These are phyloP conservation scores for Sussaba pulchella DNA, from an alignment of 2,888 invertebrate species.

Conservation along the genomic window DNA sequence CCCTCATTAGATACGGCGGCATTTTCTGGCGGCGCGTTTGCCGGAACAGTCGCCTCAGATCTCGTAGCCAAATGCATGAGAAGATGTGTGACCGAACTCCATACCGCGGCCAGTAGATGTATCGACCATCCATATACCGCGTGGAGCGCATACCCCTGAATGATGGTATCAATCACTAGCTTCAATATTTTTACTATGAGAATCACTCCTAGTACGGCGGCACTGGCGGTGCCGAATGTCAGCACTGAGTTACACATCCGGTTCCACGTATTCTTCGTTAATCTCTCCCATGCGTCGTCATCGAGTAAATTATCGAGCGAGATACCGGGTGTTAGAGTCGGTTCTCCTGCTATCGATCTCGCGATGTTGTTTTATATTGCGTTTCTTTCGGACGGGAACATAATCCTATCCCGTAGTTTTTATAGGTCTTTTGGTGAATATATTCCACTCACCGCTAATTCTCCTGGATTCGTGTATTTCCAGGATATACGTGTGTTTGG, in stretches of 20 bases:
- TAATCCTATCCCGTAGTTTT: slow-evolving; percentile 17
- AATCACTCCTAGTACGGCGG: slow-evolving; percentile 50
- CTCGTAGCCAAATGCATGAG: slow-evolving; percentile 8
- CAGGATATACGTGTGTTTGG: slow-evolving; percentile 8
- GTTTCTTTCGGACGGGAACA: slow-evolving; percentile 36
- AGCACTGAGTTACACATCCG: slow-evolving; percentile 45
- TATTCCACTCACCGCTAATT: slow-evolving; percentile 52
- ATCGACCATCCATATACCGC: slow-evolving; percentile 23
- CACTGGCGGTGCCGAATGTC: slow-evolving; percentile 57
- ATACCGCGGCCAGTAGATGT: not conserved
- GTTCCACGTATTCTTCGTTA: slow-evolving; percentile 20
- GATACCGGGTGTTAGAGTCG: not conserved
- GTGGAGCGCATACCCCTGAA: slow-evolving; percentile 40
- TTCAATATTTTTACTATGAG: not conserved
- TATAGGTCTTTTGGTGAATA: slow-evolving; percentile 35
- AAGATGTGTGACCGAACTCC: not conserved
- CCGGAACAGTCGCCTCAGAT: no score
- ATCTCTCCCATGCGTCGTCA: slow-evolving; percentile 50
- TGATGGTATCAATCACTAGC: slow-evolving; percentile 1
- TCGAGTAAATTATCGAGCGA: slow-evolving; percentile 50
- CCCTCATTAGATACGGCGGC: no score
- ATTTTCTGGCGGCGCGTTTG: no score
- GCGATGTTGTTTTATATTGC: slow-evolving; percentile 21
- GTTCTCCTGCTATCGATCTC: slow-evolving; percentile 9
- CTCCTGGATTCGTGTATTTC: slow-evolving; percentile 15